Conservation (phyloP, 2,113 vertebrate genomes). For the Cryptoleucopteryx plumbea region DNA sequence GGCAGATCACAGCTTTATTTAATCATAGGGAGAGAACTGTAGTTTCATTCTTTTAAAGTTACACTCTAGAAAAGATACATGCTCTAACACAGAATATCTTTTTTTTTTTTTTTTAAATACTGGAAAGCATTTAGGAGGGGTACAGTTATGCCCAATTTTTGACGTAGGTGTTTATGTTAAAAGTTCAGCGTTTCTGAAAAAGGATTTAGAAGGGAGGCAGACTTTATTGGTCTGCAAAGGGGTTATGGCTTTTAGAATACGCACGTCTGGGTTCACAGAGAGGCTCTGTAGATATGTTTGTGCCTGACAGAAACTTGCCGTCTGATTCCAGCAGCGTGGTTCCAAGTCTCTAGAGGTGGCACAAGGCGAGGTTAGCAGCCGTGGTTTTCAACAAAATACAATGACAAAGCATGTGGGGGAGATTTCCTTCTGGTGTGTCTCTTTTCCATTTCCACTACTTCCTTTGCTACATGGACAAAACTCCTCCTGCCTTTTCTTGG, state of each 20-base stretch:
- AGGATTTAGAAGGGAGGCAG: not conserved
- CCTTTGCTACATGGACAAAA: not conserved
- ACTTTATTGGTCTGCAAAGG: not conserved
- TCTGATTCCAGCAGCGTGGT: not conserved
- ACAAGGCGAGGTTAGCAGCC: not conserved
- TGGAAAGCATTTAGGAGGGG: not conserved
- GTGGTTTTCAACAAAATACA: accelerated
- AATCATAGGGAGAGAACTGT: not conserved
- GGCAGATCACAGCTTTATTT: not conserved
- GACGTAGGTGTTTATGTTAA: not conserved
- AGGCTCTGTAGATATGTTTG: not conserved
- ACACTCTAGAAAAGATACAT: not conserved
- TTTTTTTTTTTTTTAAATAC: not conserved
- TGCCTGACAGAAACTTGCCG: not conserved
- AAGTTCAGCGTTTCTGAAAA: not conserved
- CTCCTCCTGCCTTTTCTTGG: not conserved
- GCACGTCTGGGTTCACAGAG: not conserved
- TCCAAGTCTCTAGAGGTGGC: not conserved
- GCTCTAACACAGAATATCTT: not conserved
- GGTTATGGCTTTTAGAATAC: not conserved
- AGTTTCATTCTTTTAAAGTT: not conserved
- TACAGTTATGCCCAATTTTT: not conserved
- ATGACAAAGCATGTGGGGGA: not conserved
- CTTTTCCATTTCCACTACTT: not conserved
- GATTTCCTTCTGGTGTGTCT: not conserved